Base-by-base conservation (phyloP, 1,140 invertebrate genomes). In the Hylaeus anthracinus region DNA sequence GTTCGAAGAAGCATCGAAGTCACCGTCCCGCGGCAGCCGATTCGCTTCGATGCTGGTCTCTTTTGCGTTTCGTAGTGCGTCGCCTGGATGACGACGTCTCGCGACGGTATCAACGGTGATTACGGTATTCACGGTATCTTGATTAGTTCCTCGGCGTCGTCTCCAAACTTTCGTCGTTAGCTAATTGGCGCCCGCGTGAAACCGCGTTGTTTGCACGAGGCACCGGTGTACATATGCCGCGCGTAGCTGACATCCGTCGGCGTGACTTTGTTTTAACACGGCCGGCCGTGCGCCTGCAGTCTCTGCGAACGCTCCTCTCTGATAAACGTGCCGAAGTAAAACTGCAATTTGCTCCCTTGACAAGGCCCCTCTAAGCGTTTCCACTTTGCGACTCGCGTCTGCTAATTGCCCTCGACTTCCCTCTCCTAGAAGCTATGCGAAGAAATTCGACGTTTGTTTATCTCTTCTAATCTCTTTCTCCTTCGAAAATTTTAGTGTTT, bases 91-190 rank as follows among this genome's bases (percentile, higher is more conserved):
- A 73, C 72, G 63, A 71, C 41, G 69, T 86, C 78, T 81, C 63
- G 71, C 71, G 69, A 61, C 82, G 48, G 65, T 83, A 88, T 88
- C 86, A 89, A 88, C 88, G 78, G 86, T 87, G 90, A 91, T 91
- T 90, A 91, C 85, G 84, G 86, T 84, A 89, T 85, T 86, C 87
- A 84, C 80, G 85, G 85, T 84, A 86, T 90, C 90, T 90, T 89
- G 90, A 91, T 90, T 90, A 89, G 90, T 87, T 90, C 84, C 76
- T 79, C 82, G 88, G 88, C 86, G 89, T 84, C 84, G 90, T 90
- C 90, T 90, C 85, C 79, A 90, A 91, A 91, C 86, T 91, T 91
- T 90, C 88, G 90, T 90, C 90, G 90, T 90, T 90, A 90, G 90
- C 90, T 91, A 91, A 91, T 91, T 91, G 90, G 83, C 85, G 81